Percentiles rank a stretch among this genome's conserved stretches.
Evolutionary conservation across 1,140 invertebrate species (phyloP).

Genomic region (Epicauta chinensis): DNA sequence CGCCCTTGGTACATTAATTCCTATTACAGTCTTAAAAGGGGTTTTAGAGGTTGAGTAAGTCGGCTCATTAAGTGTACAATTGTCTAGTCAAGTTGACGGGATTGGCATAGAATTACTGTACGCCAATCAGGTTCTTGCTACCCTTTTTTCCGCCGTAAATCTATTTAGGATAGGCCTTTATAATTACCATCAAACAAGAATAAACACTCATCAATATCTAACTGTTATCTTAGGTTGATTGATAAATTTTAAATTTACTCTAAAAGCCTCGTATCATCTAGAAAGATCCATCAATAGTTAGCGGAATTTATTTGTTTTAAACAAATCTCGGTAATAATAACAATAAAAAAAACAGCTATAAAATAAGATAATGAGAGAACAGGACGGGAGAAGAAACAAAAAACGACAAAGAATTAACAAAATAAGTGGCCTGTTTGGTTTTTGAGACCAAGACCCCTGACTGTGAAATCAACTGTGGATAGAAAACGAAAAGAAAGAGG

Average conservation of each 20-base stretch:
- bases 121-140: not conserved
- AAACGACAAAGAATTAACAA: constrained; percentile 7
- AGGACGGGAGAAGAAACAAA: constrained; percentile 9
- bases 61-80: too few relatives aligned
- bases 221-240: constrained; percentile 12
- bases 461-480: constrained; percentile 14
- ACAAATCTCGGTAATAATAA: not conserved
- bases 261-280: too few relatives aligned
- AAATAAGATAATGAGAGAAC: constrained; percentile 5
- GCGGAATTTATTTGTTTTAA: constrained; percentile 3
- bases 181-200: constrained; percentile 24
- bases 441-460: constrained; percentile 7
- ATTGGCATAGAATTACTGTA: too few relatives aligned
- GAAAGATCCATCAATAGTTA: constrained; percentile 10
- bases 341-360: constrained; percentile 5
- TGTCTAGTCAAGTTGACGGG: too few relatives aligned
- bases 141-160: too few relatives aligned
- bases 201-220: constrained; percentile 26
- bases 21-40: too few relatives aligned
- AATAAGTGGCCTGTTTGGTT: constrained; percentile 16
- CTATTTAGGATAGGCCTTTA: constrained; percentile 19
- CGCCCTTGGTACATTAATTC: too few relatives aligned
- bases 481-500: not conserved
- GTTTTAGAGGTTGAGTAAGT: too few relatives aligned
- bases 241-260: not conserved